A percentile compares a stretch with the other conserved stretches of the same genome.
phyloP scores from a whole-genome alignment of 2,888 invertebrate genomes.

The Spilosoma lubricipeda region DNA sequence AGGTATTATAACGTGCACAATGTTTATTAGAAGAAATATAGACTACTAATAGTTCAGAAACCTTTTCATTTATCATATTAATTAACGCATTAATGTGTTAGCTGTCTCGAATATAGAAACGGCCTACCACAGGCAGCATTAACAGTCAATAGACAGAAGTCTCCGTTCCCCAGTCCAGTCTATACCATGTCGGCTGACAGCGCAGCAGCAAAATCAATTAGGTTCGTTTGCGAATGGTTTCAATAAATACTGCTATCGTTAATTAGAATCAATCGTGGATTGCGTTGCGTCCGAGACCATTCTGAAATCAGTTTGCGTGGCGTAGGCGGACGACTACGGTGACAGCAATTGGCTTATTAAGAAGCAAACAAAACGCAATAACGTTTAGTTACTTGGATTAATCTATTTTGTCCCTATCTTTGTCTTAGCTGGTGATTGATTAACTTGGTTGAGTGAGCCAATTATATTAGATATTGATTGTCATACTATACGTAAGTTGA shows the following conservation, averaged over 20 bases:
- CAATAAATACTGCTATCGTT: conserved; percentile 85
- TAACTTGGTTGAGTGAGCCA: conserved; percentile 46
- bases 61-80: conserved; percentile 3
- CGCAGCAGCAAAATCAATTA: conserved; percentile 80
- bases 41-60: neutral
- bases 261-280: conserved; percentile 86
- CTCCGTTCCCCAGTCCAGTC: conserved; percentile 56
- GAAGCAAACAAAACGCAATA: conserved; percentile 73
- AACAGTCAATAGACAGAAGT: conserved; percentile 63
- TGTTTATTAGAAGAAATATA: neutral
- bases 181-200: conserved; percentile 60
- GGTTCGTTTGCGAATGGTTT: conserved; percentile 81
- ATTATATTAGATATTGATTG: conserved; percentile 42
- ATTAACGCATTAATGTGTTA: conserved; percentile 16
- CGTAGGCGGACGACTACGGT: conserved; percentile 70
- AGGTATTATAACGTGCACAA: neutral
- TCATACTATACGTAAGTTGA: conserved; percentile 9
- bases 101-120: conserved; percentile 7
- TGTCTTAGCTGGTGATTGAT: conserved; percentile 61
- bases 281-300: conserved; percentile 78
- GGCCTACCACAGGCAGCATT: conserved; percentile 49
- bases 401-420: conserved; percentile 63
- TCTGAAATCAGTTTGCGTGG: conserved; percentile 74
- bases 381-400: conserved; percentile 61
- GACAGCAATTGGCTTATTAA: conserved; percentile 81